These are phyloP conservation scores for Bombus cullumanus DNA, from an alignment of 1,140 invertebrate species.

Conservation along the genomic window DNA sequence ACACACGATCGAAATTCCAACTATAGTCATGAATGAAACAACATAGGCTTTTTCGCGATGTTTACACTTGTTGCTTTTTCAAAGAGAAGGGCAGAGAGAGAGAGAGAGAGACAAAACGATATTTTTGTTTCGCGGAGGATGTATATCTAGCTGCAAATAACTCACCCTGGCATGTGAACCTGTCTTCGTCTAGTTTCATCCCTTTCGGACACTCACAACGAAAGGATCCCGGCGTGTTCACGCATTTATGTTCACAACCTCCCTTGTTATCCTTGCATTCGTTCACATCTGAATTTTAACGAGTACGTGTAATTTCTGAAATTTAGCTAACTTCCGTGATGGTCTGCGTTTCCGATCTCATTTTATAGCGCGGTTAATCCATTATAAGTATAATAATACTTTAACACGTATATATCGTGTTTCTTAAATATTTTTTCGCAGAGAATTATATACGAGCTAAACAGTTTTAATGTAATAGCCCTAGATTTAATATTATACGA, in stretches of 20 bases:
- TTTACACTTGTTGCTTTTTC: constrained; percentile 37
- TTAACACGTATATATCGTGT: background rate
- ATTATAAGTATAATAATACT: background rate
- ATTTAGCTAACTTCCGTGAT: constrained; percentile 18
- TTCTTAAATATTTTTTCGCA: too few species aligned
- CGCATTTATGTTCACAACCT: constrained; percentile 86
- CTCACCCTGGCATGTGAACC: constrained; percentile 80
- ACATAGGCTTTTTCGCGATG: background rate
- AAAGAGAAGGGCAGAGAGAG: background rate
- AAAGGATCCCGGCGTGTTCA: constrained; percentile 83
- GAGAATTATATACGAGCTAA: too few species aligned
- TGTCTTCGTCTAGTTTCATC: constrained; percentile 82
- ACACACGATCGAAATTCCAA: background rate
- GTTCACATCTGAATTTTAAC: constrained; percentile 86
- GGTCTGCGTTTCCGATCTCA: background rate
- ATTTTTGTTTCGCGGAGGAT: background rate
- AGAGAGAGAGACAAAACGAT: background rate
- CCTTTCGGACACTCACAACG: constrained; percentile 82
- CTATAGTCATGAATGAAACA: background rate
- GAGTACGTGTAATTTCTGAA: constrained; percentile 23
- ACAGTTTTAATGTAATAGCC: background rate
- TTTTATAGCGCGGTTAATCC: background rate
- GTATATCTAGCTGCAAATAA: constrained; percentile 44
- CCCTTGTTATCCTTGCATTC: constrained; percentile 90
- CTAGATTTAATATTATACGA: too few species aligned